Evolutionary conservation across 53 echinoderm and acorn worm genomes (phyloP), one percentile per base, ranked within the genome.

Genomic region (Astropecten irregularis): DNA sequence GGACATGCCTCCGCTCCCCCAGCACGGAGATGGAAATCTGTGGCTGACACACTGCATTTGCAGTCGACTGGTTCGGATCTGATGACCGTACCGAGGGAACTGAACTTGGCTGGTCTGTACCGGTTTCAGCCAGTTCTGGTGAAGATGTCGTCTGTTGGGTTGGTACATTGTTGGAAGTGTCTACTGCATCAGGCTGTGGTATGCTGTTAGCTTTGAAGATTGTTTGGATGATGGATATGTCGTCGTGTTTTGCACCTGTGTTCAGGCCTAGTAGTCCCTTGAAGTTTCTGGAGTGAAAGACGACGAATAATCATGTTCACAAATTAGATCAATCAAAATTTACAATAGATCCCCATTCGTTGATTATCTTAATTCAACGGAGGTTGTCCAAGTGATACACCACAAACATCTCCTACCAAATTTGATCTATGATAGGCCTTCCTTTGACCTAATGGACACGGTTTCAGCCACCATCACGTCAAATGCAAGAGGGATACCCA

Each of bases 181-280:
- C 74, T 28, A 14, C 39, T 38, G 42, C 33, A 18, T 32, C 52
- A n/a, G 32, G 19, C 13, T 71, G 50, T 35, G 71, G 51, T 21
- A 0, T 16, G 11, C 51, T 36, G 28, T 74, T 74, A 37, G 74
- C 74, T 40, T 38, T 57, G 74, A 39, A 74, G 9, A 74, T 74
- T 39, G 74, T 57, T 57, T 74, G 58, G 40, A 74, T 74, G 38
- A 74, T 40, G 6, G 56, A 55, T 18, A 58, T 26, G 37, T 74
- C 74, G 39, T 74, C 74, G 22, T 39, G 39, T 55, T 57, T 11
- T 11, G 50, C 48, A 42, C 52, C 25, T 55, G 15, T 36, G n/a
- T 40, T n/a, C n/a, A n/a, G n/a, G n/a, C n/a, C 20, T 16, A 74
- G 6, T 23, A 57, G 34, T 31, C 74, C 74, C 8, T 39, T 22